Conservation (phyloP, 2,888 invertebrate species). For the Caenorhabditis auriculariae region DNA sequence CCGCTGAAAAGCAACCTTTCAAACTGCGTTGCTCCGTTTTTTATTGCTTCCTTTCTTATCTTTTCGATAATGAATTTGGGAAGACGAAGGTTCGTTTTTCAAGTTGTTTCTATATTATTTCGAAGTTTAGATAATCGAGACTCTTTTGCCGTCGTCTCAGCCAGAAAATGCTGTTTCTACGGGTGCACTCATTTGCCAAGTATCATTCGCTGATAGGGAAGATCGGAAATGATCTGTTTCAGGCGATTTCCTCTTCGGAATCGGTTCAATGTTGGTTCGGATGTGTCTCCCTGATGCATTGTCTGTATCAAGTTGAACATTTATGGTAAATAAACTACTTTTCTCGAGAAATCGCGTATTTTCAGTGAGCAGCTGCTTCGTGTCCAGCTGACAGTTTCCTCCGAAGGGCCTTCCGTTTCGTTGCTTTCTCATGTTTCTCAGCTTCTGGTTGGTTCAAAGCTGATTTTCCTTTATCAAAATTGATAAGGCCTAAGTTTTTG, state of each 20-base stretch:
- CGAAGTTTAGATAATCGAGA: constrained; percentile 76
- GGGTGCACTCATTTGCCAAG: constrained; percentile 31
- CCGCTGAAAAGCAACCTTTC: constrained; percentile 94
- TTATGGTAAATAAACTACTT: constrained; percentile 18
- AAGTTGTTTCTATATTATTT: constrained; percentile 1
- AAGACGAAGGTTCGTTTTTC: constrained; percentile 43
- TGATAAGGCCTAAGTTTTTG: too few species aligned
- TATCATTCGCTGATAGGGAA: background rate
- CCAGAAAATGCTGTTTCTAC: constrained; percentile 63
- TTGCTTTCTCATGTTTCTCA: constrained; percentile 82
- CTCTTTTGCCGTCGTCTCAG: constrained; percentile 82
- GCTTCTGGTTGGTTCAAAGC: constrained; percentile 20
- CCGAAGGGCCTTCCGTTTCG: constrained; percentile 80
- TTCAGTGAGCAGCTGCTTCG: constrained; percentile 83
- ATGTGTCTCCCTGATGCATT: constrained; percentile 84
- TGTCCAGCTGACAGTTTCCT: constrained; percentile 80
- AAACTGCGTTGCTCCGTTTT: constrained; percentile 85
- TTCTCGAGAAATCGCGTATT: background rate
- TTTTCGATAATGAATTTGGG: constrained; percentile 86
- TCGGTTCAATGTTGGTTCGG: constrained; percentile 79
- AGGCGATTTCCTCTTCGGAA: constrained; percentile 41
- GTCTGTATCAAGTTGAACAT: constrained; percentile 74
- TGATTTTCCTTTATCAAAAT: too few species aligned
- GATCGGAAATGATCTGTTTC: background rate
- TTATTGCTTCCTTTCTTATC: constrained; percentile 93